These are phyloP conservation scores for Hirtodrosophila duncani DNA, from an alignment of 2,888 invertebrate genomes.

Conservation along the genomic window DNA sequence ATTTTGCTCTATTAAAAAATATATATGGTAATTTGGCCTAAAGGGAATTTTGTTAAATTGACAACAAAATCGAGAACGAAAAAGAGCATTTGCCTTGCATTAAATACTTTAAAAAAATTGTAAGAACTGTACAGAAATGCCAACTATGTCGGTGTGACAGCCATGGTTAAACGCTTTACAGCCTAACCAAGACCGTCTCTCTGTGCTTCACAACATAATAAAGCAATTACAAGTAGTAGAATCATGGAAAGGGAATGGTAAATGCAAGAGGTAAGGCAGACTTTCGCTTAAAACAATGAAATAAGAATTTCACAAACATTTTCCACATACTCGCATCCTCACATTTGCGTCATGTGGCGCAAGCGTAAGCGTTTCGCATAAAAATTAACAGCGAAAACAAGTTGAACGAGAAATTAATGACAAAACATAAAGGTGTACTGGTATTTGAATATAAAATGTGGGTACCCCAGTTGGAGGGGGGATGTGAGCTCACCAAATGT, in stretches of 20 bases:
- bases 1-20: no score
- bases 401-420: constrained; percentile 53
- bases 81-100: no score
- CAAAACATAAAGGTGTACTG: constrained; percentile 47
- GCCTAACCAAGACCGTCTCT: neutral
- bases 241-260: no score
- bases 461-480: neutral
- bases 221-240: constrained; percentile 32
- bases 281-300: constrained; percentile 42
- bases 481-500: no score
- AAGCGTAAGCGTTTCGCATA: constrained; percentile 17
- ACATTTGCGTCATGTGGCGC: constrained; percentile 28
- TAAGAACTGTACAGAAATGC: no score
- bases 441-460: constrained; percentile 54
- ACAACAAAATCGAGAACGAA: no score
- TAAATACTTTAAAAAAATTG: no score
- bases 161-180: no score
- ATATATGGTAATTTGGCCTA: no score
- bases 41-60: no score
- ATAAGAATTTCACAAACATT: constrained; percentile 33
- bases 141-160: no score
- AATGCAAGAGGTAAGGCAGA: no score
- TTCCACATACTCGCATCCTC: constrained; percentile 30
- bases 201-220: constrained; percentile 28
- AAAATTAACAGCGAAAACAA: constrained; percentile 40